These are phyloP conservation scores for Lasius fuliginosus DNA, from an alignment of 2,888 invertebrate genomes.

Conservation along the genomic window DNA sequence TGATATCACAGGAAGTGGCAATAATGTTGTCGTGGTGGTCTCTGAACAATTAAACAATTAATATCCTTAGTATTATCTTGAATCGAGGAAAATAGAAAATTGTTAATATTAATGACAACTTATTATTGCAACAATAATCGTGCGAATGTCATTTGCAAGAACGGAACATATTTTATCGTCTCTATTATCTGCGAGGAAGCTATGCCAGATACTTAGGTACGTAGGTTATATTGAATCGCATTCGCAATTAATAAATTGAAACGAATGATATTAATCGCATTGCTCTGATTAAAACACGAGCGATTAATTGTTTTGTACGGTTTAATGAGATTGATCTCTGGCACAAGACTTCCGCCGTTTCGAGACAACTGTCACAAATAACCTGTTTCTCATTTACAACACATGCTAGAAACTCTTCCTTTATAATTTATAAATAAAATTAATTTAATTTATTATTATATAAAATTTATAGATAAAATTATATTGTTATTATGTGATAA, in stretches of 20 bases:
- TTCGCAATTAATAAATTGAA: slow-evolving; percentile 60
- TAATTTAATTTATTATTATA: slow-evolving; percentile 3
- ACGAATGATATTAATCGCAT: slow-evolving; percentile 64
- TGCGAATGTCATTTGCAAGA: neutral
- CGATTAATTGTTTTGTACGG: slow-evolving; percentile 68
- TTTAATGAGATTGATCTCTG: slow-evolving; percentile 55
- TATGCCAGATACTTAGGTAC: slow-evolving; percentile 56
- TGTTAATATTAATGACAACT: neutral
- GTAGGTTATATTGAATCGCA: slow-evolving; percentile 30
- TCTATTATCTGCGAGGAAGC: neutral
- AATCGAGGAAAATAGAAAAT: neutral
- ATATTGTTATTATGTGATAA: neutral
- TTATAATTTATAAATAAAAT: neutral
- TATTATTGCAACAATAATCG: neutral
- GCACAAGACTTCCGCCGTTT: slow-evolving; percentile 66
- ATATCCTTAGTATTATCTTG: neutral
- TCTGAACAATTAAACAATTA: slow-evolving; percentile 56
- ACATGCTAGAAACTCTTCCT: neutral
- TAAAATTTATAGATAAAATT: neutral
- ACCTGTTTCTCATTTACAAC: neutral
- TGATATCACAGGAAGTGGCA: slow-evolving; percentile 25
- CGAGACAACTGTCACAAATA: neutral
- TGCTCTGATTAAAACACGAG: slow-evolving; percentile 67
- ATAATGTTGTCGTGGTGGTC: slow-evolving; percentile 46
- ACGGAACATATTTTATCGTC: neutral